phyloP scores from a whole-genome alignment of 2,797 vertebrate species.

The Serranus cabrilla region DNA sequence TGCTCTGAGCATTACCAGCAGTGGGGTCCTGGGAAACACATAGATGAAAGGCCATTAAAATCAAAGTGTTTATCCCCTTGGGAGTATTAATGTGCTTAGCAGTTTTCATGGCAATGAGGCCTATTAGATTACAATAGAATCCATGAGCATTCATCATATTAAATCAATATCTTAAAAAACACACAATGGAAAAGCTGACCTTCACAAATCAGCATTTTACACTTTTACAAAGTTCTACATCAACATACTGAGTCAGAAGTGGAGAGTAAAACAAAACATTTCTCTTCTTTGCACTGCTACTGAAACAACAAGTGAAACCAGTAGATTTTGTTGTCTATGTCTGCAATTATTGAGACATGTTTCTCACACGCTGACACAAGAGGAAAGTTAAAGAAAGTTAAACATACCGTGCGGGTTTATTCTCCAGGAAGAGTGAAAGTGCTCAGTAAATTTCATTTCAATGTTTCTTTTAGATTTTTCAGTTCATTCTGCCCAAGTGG shows the following conservation, averaged over 20 bases:
- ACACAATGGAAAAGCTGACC: not conserved
- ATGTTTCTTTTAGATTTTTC: not conserved
- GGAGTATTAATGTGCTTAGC: constrained; percentile 36
- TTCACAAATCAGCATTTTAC: not conserved
- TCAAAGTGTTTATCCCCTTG: constrained; percentile 33
- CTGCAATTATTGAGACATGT: not conserved
- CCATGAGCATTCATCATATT: constrained; percentile 19
- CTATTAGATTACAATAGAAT: constrained; percentile 42
- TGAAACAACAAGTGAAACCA: not conserved
- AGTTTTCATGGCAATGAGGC: constrained; percentile 34
- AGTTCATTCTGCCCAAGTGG: not conserved
- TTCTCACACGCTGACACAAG: not conserved
- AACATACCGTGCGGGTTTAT: not conserved
- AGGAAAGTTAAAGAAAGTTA: not conserved
- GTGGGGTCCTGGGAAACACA: not conserved
- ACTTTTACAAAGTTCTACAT: not conserved
- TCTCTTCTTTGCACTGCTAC: not conserved
- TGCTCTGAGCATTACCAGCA: constrained; percentile 3
- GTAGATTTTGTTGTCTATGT: not conserved
- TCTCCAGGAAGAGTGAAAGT: not conserved
- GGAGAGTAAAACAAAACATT: not conserved
- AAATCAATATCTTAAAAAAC: constrained; percentile 35
- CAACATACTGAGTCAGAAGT: not conserved
- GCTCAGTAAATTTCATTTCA: not conserved
- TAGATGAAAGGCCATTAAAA: constrained; percentile 41